phyloP scores from a whole-genome alignment of 2,888 invertebrate genomes.

The Drosophila subsilvestris region DNA sequence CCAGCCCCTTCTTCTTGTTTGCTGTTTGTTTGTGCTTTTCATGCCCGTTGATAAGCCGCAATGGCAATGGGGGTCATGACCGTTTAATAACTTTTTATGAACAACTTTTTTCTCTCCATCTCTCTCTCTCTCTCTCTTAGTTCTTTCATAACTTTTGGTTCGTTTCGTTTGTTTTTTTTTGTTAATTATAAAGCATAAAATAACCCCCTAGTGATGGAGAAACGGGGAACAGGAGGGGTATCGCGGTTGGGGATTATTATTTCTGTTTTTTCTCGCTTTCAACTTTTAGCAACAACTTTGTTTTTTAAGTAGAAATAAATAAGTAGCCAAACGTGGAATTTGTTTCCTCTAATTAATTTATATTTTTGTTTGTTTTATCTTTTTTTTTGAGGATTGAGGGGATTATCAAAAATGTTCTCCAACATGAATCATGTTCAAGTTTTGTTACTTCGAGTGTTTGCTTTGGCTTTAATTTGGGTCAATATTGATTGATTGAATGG shows the following conservation, averaged over 20 bases:
- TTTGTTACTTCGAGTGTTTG: constrained; percentile 39
- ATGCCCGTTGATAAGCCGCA: constrained; percentile 71
- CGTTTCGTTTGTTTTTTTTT: constrained; percentile 61
- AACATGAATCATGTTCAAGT: constrained; percentile 16
- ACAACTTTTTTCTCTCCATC: constrained; percentile 43
- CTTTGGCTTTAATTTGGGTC: constrained; percentile 54
- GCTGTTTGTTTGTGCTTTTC: constrained; percentile 52
- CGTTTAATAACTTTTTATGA: constrained; percentile 79
- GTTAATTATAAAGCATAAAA: constrained; percentile 53
- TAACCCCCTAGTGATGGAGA: neutral
- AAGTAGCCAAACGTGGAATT: constrained; percentile 23
- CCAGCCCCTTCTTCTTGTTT: constrained; percentile 10
- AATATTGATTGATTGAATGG: constrained; percentile 52
- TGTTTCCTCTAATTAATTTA: constrained; percentile 32
- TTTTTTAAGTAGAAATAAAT: constrained; percentile 21
- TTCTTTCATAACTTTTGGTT: constrained; percentile 42
- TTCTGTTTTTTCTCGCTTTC: constrained; percentile 18
- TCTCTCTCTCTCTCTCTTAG: constrained; percentile 22
- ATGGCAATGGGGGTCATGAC: constrained; percentile 77
- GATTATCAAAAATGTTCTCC: constrained; percentile 21
- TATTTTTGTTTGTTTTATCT: neutral
- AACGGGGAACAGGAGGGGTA: constrained; percentile 3
- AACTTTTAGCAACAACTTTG: constrained; percentile 22
- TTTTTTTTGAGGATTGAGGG: neutral
- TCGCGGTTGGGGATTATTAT: constrained; percentile 16